Evolutionary conservation across 2,797 vertebrate species (phyloP).

Genomic region (Argya squamiceps): DNA sequence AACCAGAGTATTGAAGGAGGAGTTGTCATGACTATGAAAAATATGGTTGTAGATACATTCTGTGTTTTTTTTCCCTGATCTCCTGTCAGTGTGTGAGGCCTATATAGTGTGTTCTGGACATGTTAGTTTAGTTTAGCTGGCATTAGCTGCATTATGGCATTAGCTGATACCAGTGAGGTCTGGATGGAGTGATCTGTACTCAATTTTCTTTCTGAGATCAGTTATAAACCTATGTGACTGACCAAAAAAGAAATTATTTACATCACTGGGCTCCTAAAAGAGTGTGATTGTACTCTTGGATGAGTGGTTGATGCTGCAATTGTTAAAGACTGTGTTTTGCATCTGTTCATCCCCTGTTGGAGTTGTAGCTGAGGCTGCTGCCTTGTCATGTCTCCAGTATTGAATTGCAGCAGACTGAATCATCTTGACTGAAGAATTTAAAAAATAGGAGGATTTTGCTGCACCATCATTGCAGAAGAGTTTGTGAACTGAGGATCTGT

Average conservation of each 20-base stretch:
- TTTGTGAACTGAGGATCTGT: background rate
- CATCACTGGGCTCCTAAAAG: fast-evolving
- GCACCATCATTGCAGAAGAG: background rate
- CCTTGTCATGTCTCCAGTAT: background rate
- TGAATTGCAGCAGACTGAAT: background rate
- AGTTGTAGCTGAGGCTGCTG: background rate
- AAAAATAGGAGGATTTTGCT: background rate
- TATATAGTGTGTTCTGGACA: background rate
- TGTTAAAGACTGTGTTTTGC: background rate
- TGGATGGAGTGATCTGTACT: background rate
- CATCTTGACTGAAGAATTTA: background rate
- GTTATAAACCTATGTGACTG: background rate
- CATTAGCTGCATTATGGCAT: background rate
- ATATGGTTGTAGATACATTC: background rate
- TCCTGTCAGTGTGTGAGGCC: background rate
- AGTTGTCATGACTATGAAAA: background rate
- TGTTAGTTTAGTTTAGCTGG: background rate
- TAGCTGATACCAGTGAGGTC: background rate
- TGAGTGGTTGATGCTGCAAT: background rate
- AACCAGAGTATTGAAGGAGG: background rate
- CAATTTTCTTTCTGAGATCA: background rate
- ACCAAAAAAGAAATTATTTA: background rate
- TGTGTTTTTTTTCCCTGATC: fast-evolving
- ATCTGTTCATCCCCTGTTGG: background rate
- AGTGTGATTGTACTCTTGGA: background rate